Evolutionary conservation across 2,888 invertebrate species (phyloP).

Genomic region (Drosophila incognita): DNA sequence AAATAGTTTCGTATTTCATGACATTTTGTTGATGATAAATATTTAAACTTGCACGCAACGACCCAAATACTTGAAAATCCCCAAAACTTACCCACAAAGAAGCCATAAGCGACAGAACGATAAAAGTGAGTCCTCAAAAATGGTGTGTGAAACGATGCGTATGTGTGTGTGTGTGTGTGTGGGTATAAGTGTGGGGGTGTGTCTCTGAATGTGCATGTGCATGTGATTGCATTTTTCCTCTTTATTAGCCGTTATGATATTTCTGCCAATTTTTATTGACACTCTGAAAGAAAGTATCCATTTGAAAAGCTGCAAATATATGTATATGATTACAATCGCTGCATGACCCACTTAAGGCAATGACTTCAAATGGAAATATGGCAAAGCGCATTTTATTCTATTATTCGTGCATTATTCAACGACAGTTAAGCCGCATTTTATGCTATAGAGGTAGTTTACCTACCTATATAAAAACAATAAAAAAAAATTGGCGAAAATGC

Average conservation of each 20-base stretch:
- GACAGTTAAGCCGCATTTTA: constrained; percentile 38
- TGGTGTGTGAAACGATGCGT: not conserved
- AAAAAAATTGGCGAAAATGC: not conserved
- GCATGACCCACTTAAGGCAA: constrained; percentile 32
- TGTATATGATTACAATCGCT: constrained; percentile 47
- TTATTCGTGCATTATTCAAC: constrained; percentile 51
- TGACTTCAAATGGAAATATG: constrained; percentile 16
- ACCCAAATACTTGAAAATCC: constrained; percentile 56
- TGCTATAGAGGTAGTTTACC: not conserved
- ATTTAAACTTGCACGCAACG: constrained; percentile 42
- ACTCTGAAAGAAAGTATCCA: constrained; percentile 22
- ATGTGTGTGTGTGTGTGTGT: constrained; percentile 1
- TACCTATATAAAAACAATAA: not conserved
- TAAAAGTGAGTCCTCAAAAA: constrained; percentile 8
- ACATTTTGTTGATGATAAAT: constrained; percentile 14
- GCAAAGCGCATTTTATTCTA: constrained; percentile 31
- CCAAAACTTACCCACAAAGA: constrained; percentile 20
- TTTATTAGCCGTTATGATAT: constrained; percentile 15
- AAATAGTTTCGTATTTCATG: constrained; percentile 5
- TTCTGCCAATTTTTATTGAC: constrained; percentile 40
- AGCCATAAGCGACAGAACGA: constrained; percentile 27
- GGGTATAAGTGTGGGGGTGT: not conserved
- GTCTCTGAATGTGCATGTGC: constrained; percentile 5
- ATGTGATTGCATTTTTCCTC: constrained; percentile 19
- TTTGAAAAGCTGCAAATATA: constrained; percentile 43